Conservation (phyloP, 2,113 vertebrate species). For the Empidonax traillii region DNA sequence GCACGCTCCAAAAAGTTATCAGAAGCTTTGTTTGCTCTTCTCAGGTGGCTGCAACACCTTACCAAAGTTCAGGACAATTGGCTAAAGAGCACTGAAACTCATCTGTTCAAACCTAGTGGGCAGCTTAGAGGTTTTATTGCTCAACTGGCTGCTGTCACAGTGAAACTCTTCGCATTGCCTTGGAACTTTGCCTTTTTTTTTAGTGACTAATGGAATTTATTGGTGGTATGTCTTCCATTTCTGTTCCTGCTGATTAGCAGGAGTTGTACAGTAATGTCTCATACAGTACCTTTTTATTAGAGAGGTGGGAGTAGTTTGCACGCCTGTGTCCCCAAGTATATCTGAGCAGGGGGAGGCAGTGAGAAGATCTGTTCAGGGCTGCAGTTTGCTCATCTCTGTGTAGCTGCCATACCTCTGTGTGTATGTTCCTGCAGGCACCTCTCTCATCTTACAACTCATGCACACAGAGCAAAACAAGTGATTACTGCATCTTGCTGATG, state of each 20-base stretch:
- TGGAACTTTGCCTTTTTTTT: neutral
- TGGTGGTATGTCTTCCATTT: neutral
- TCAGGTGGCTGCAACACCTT: neutral
- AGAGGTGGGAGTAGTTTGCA: neutral
- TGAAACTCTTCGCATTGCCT: neutral
- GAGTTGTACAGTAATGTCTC: neutral
- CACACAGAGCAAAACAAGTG: neutral
- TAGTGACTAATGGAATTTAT: neutral
- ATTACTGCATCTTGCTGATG: neutral
- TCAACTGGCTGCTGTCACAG: neutral
- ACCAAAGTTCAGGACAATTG: slow-evolving; percentile 56
- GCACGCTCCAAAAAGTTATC: neutral
- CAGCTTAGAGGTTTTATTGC: neutral
- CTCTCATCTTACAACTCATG: neutral
- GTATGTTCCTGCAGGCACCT: neutral
- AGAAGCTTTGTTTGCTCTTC: slow-evolving; percentile 36
- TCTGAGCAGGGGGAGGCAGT: neutral
- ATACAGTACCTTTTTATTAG: neutral
- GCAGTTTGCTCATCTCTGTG: neutral
- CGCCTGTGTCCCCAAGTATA: neutral
- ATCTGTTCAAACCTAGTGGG: neutral
- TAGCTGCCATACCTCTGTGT: neutral
- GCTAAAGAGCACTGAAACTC: neutral
- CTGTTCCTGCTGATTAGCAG: neutral
- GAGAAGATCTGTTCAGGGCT: neutral